These are phyloP conservation scores for Dendrolimus houi DNA, from an alignment of 2,888 invertebrate species.

Conservation along the genomic window DNA sequence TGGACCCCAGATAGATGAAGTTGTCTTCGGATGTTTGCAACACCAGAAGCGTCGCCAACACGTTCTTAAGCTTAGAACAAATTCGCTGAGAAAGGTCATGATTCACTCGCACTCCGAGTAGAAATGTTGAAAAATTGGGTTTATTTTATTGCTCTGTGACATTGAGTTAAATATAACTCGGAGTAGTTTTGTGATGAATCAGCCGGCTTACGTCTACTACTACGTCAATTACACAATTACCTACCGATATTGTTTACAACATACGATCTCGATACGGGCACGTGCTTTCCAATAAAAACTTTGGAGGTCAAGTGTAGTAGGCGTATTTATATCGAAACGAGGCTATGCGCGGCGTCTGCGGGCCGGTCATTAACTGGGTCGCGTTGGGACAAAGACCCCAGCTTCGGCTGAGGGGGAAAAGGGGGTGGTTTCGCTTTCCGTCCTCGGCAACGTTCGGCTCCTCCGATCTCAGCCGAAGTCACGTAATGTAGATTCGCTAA, in stretches of 20 bases:
- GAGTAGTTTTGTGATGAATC: background rate
- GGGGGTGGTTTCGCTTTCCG: constrained; percentile 64
- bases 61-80: no score
- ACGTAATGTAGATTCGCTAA: constrained; percentile 10
- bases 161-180: background rate
- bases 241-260: constrained; percentile 48
- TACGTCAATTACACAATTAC: constrained; percentile 8
- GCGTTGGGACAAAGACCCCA: constrained; percentile 69
- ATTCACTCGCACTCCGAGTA: no score
- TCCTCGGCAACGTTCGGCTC: constrained; percentile 29
- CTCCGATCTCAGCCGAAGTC: constrained; percentile 11
- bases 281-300: constrained; percentile 75
- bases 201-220: background rate
- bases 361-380: constrained; percentile 76
- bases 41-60: no score
- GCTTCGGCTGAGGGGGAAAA: constrained; percentile 41
- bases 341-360: constrained; percentile 65
- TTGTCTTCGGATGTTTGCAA: no score
- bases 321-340: constrained; percentile 73
- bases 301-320: constrained; percentile 76
- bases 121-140: no score
- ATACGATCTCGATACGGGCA: constrained; percentile 56
- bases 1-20: no score
- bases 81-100: no score
- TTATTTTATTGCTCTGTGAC: no score